Conservation (phyloP, 2,888 invertebrate species). For the Caenorhabditis sp. region DNA sequence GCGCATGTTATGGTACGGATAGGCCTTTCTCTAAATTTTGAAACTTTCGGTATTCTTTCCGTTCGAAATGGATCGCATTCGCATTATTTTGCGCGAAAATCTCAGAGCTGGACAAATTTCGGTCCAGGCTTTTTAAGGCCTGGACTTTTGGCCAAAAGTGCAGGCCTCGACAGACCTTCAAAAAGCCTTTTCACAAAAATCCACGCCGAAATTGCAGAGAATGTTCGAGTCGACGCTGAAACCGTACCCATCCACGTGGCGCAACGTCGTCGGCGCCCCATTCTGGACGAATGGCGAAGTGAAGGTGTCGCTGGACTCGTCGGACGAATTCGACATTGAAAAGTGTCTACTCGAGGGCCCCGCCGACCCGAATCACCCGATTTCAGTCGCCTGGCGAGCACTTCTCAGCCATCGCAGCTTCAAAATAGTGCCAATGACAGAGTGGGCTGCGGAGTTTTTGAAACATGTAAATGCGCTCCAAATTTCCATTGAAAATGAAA, state of each 20-base stretch:
- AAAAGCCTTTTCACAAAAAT: too few species aligned
- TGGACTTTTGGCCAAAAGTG: too few species aligned
- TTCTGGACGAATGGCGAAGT: not conserved
- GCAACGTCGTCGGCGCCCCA: slow-evolving; percentile 33
- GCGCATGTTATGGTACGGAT: slow-evolving; percentile 16
- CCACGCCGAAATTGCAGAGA: slow-evolving; percentile 5
- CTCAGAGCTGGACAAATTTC: too few species aligned
- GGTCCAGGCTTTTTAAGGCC: too few species aligned
- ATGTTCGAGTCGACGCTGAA: slow-evolving; percentile 26
- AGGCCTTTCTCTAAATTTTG: not conserved
- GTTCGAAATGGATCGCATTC: too few species aligned
- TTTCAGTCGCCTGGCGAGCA: slow-evolving; percentile 36
- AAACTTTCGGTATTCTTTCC: too few species aligned
- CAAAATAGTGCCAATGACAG: slow-evolving; percentile 32
- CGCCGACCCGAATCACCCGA: not conserved
- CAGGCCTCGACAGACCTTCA: too few species aligned
- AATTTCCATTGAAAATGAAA: not conserved
- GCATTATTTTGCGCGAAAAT: too few species aligned
- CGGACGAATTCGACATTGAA: slow-evolving; percentile 46
- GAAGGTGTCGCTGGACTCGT: slow-evolving; percentile 21
- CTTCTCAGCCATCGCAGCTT: slow-evolving; percentile 37
- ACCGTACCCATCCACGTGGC: slow-evolving; percentile 45
- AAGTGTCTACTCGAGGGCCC: slow-evolving; percentile 3
- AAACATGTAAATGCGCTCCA: not conserved
- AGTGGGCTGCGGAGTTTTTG: slow-evolving; percentile 36